Conservation (phyloP, 1,140 invertebrate genomes). For the Drosophila neocordata region DNA sequence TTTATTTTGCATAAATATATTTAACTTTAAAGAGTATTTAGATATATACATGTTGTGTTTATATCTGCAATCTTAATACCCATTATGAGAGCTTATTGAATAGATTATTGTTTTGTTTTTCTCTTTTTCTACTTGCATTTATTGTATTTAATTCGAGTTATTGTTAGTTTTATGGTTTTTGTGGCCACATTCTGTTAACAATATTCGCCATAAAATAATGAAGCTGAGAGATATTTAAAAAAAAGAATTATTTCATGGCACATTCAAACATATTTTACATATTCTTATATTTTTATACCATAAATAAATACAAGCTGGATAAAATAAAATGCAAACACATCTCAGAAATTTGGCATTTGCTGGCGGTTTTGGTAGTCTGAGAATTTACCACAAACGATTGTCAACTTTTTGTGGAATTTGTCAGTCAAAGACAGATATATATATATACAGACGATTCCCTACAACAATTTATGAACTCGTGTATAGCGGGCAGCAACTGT, state of each 20-base stretch:
- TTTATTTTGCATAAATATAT: too few relatives aligned
- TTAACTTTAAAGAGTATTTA: neutral
- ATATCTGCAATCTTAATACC: neutral
- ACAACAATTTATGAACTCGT: too few relatives aligned
- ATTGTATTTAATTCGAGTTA: conserved; percentile 57
- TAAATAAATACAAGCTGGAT: too few relatives aligned
- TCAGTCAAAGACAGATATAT: too few relatives aligned
- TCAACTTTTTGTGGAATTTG: too few relatives aligned
- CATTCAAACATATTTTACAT: neutral
- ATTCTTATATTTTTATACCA: too few relatives aligned
- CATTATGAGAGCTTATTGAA: neutral
- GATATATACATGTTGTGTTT: neutral
- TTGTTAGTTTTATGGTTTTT: conserved; percentile 54
- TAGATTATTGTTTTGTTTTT: conserved; percentile 25
- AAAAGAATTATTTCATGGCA: neutral
- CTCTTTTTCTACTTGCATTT: conserved; percentile 14
- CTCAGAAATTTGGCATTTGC: too few relatives aligned
- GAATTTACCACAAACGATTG: too few relatives aligned
- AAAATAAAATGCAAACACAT: too few relatives aligned
- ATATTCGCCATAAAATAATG: neutral
- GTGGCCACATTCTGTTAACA: conserved; percentile 40
- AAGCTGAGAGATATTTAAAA: neutral
- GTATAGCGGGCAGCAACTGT: too few relatives aligned
- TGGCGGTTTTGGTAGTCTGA: too few relatives aligned
- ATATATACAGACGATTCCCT: too few relatives aligned